Percentiles rank a stretch among this genome's conserved stretches.
These are phyloP conservation scores for Leistus spinibarbis DNA, from an alignment of 2,888 invertebrate genomes.

Conservation along the genomic window DNA sequence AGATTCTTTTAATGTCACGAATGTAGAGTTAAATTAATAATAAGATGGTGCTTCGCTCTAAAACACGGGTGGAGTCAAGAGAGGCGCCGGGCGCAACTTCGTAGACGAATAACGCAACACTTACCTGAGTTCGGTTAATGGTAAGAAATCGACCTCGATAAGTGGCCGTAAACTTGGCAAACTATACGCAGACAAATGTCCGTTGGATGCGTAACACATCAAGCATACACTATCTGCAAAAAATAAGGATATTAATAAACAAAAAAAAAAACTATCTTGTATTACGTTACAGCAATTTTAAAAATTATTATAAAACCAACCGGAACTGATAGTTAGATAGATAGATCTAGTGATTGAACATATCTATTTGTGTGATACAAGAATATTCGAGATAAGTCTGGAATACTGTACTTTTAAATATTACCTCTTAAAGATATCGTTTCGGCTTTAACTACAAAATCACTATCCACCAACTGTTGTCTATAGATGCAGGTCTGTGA, in stretches of 20 bases:
- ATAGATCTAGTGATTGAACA: too few species aligned
- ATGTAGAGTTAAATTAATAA: constrained; percentile 1
- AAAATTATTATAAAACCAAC: too few species aligned
- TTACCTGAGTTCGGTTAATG: constrained; percentile 92
- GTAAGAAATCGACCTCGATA: constrained; percentile 92
- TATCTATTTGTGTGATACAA: background rate
- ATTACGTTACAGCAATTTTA: too few species aligned
- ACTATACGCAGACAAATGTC: constrained; percentile 91
- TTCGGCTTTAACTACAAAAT: constrained; percentile 94
- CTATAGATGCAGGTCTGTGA: constrained; percentile 94
- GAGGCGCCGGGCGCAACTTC: constrained; percentile 26
- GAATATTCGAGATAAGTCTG: too few species aligned
- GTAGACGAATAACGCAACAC: constrained; percentile 3
- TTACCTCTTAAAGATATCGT: constrained; percentile 89
- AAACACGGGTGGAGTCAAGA: constrained; percentile 35
- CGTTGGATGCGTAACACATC: constrained; percentile 92
- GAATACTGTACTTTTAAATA: background rate
- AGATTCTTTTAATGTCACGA: background rate
- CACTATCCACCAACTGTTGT: constrained; percentile 89
- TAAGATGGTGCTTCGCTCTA: constrained; percentile 37
- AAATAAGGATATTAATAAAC: background rate
- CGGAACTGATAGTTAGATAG: too few species aligned
- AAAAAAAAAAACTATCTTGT: too few species aligned
- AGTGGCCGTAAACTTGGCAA: constrained; percentile 93
- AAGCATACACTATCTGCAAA: constrained; percentile 91